Base-by-base conservation (phyloP, 2,797 vertebrate genomes). In the Podarcis lilfordi region DNA sequence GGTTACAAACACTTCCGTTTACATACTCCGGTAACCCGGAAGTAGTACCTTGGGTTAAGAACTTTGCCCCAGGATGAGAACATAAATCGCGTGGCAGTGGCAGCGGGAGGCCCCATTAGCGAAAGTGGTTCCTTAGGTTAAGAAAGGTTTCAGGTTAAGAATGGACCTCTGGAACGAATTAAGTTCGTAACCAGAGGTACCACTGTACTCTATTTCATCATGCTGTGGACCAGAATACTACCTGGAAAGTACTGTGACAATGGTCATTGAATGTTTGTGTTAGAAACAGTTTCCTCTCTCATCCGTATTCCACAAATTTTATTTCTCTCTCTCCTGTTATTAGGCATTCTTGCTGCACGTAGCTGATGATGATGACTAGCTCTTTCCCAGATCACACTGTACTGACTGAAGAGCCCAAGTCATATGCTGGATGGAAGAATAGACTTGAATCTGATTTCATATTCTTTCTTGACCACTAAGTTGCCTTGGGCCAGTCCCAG, bases 131-230 rank as follows among this genome's bases (percentile, higher is more conserved):
- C 43, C 8, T 43, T 8, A 43, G 43, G 8, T 43, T 43, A 43
- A 43, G 43, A 43, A 43, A 0, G 43, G 43, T 43, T 43, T 9
- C 43, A 43, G 43, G 43, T 43, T 43, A 43, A 43, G 43, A 43
- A 9, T 1, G 1, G 8, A 43, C 43, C 43, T 43, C 43, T 43
- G 43, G 43, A 43, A 43, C 8, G 43, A 43, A 43, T 43, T 43
- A 43, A 43, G 43, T 43, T 43, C 0, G 2, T 43, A 43, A 43
- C 43, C 43, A 43, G 43, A 43, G 43, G 43, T 43, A 43, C 43
- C 43, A 43, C 32, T 32, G 6, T 66, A 1, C 59, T 8, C 61
- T 0, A 0, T 50, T 37, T 72, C 66, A 86, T 11, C 17, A 59
- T 37, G 55, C 61, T 64, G 40, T 43, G 27, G 3, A 29, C 4